Percentiles rank a stretch among this genome's conserved stretches.
phyloP scores from a whole-genome alignment of 1,140 invertebrate species.

The Helicoverpa armigera region DNA sequence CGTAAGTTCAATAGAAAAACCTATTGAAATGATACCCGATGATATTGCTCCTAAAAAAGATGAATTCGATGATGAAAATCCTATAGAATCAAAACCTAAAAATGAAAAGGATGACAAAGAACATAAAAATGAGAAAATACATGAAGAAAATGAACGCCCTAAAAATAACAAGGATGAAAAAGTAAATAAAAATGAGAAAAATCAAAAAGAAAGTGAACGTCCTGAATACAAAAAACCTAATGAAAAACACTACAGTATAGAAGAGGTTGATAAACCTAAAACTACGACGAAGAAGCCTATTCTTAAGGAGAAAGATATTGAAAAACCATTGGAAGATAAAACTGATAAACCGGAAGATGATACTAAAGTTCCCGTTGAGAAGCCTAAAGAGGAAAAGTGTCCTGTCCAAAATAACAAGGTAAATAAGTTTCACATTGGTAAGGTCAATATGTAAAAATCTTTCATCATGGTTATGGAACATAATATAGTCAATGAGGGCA shows the following conservation, averaged over 20 bases:
- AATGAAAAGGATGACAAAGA: background rate
- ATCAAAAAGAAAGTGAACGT: background rate
- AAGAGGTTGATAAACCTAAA: background rate
- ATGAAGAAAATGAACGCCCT: background rate
- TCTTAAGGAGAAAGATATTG: background rate
- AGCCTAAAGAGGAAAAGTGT: background rate
- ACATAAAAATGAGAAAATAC: background rate
- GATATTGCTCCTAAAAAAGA: background rate
- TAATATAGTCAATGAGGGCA: no score
- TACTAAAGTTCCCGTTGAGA: background rate
- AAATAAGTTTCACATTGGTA: background rate
- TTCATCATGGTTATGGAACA: no score
- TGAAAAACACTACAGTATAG: background rate
- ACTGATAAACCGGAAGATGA: background rate
- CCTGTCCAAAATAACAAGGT: conserved; percentile 2
- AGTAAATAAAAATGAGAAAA: background rate
- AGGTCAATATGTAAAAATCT: no score
- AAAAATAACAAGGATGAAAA: background rate
- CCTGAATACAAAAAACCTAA: background rate
- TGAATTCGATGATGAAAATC: background rate
- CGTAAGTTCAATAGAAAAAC: background rate
- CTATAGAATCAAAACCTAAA: background rate
- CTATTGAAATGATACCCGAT: background rate
- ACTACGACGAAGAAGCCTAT: no score
- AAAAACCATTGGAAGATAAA: background rate